Conservation (phyloP, 1,140 invertebrate species). For the Pollicipes pollicipes region DNA sequence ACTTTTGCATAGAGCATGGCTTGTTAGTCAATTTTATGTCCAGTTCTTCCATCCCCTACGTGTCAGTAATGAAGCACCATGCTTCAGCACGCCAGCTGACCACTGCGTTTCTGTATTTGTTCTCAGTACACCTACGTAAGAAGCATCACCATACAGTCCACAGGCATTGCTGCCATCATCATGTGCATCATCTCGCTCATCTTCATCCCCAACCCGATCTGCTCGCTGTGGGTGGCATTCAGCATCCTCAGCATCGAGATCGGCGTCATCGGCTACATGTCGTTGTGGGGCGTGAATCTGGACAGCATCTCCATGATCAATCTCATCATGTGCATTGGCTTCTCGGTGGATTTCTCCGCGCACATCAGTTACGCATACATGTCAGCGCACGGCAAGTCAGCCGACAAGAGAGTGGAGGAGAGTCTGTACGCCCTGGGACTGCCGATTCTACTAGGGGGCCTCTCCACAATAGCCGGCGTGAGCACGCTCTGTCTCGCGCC, state of each 20-base stretch:
- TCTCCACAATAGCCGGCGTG: constrained; percentile 35
- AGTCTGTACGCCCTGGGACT: constrained; percentile 31
- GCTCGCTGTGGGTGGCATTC: constrained; percentile 31
- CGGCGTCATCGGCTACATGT: constrained; percentile 36
- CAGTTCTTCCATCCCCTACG: no score
- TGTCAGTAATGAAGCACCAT: no score
- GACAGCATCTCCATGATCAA: constrained; percentile 40
- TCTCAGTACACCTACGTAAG: constrained; percentile 20
- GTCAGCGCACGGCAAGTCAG: constrained; percentile 20
- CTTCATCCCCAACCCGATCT: constrained; percentile 33
- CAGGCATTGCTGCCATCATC: constrained; percentile 31
- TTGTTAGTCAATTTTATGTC: no score
- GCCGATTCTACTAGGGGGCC: constrained; percentile 35
- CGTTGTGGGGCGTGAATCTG: constrained; percentile 31
- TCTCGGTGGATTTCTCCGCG: constrained; percentile 37
- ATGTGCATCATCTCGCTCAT: constrained; percentile 35
- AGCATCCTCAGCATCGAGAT: constrained; percentile 34
- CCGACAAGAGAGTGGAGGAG: constrained; percentile 24
- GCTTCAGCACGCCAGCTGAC: background rate
- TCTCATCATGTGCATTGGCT: constrained; percentile 38
- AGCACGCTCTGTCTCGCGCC: constrained; percentile 30
- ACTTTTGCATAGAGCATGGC: no score
- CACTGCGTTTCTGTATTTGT: constrained; percentile 14
- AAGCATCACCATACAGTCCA: constrained; percentile 33
- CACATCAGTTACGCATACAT: constrained; percentile 38